phyloP scores from a whole-genome alignment of 2,797 vertebrate species.

The Sebastes itinus region DNA sequence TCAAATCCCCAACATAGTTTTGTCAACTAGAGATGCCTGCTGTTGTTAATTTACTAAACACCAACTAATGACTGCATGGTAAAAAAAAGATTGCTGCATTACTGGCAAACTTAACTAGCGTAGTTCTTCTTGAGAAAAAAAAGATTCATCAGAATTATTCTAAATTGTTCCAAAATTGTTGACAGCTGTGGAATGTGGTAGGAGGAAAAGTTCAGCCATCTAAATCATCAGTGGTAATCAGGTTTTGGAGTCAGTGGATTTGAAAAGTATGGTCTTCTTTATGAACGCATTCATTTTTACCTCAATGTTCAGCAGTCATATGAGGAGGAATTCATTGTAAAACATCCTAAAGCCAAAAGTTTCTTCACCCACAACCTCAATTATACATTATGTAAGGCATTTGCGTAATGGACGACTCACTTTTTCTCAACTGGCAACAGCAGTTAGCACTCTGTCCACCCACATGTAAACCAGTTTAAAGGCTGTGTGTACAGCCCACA shows the following conservation, averaged over 20 bases:
- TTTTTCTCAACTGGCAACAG: slow-evolving; percentile 44
- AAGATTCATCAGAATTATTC: slow-evolving; percentile 43
- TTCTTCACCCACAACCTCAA: slow-evolving; percentile 21
- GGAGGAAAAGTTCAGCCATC: slow-evolving; percentile 43
- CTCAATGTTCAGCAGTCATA: neutral
- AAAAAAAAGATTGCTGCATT: slow-evolving; percentile 24
- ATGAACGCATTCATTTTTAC: slow-evolving; percentile 1
- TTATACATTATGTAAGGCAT: slow-evolving; percentile 35
- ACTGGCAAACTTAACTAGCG: slow-evolving; percentile 31
- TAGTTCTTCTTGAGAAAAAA: slow-evolving; percentile 18
- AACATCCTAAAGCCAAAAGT: slow-evolving; percentile 2
- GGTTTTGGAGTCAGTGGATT: slow-evolving; percentile 23
- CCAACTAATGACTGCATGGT: slow-evolving; percentile 37
- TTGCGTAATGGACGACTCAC: slow-evolving; percentile 31
- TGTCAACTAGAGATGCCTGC: slow-evolving; percentile 30
- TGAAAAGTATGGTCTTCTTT: neutral
- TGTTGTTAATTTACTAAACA: slow-evolving; percentile 55
- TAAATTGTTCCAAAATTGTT: slow-evolving; percentile 61
- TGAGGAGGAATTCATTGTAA: neutral
- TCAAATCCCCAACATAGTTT: slow-evolving; percentile 33
- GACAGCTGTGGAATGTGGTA: slow-evolving; percentile 66
- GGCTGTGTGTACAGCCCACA: slow-evolving; percentile 9
- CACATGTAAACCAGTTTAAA: slow-evolving; percentile 38
- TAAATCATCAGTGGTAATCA: slow-evolving; percentile 47
- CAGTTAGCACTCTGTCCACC: slow-evolving; percentile 35